Conservation (phyloP, 2,797 vertebrate species). For the Passerculus sandwichensis region DNA sequence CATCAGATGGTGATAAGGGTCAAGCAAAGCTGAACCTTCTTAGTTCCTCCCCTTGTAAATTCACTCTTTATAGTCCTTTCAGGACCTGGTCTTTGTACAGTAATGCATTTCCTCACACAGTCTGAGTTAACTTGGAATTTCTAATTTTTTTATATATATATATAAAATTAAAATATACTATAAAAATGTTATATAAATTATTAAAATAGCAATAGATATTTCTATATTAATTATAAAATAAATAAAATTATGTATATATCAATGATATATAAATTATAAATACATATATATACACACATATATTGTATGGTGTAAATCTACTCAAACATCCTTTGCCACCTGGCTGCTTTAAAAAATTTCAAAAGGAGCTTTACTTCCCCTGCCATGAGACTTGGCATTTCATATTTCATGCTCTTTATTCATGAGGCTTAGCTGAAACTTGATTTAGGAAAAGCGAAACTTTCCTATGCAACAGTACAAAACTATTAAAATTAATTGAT, state of each 20-base stretch:
- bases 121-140: not conserved
- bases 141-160: not conserved
- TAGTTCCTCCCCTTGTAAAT: not conserved
- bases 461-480: not conserved
- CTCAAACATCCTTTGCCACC: not conserved
- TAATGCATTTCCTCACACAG: not conserved
- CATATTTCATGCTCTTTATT: not conserved
- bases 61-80: not conserved
- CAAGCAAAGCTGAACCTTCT: not conserved
- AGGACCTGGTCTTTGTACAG: not conserved
- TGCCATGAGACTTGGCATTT: not conserved
- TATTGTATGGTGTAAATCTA: not conserved
- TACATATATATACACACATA: too few relatives aligned
- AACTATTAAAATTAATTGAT: conserved; percentile 40
- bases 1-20: too few relatives aligned
- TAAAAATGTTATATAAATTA: too few relatives aligned
- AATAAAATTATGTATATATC: not conserved
- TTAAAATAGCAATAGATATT: not conserved
- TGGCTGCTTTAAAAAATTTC: not conserved
- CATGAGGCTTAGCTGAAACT: not conserved
- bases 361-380: not conserved
- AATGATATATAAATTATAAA: not conserved
- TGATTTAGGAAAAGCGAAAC: not conserved
- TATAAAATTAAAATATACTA: too few relatives aligned
- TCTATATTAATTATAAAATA: not conserved